These are phyloP conservation scores for Perognathus longimembris DNA, from an alignment of 2,113 vertebrate genomes.

Conservation along the genomic window DNA sequence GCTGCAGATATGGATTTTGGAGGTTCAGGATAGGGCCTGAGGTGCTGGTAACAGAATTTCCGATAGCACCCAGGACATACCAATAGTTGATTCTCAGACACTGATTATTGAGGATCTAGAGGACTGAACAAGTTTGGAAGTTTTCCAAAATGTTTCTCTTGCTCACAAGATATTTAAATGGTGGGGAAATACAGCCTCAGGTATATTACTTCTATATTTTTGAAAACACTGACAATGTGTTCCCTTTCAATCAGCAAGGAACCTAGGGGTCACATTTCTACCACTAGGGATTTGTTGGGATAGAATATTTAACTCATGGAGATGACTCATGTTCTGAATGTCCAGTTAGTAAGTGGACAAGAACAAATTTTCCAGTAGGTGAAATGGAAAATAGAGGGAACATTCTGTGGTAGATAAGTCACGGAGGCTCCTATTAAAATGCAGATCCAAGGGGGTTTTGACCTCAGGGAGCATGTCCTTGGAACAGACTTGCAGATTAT, in stretches of 20 bases:
- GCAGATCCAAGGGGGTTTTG: neutral
- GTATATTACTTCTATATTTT: neutral
- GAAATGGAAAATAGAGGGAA: neutral
- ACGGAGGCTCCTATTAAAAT: neutral
- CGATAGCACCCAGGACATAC: neutral
- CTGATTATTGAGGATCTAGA: neutral
- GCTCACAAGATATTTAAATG: neutral
- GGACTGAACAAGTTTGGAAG: neutral
- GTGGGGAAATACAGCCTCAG: neutral
- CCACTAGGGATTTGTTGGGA: neutral
- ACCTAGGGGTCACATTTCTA: neutral
- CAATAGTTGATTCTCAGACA: neutral
- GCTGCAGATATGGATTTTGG: slow-evolving; percentile 2
- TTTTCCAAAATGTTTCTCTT: neutral
- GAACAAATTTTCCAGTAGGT: neutral
- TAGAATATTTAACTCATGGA: neutral
- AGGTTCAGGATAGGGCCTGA: neutral
- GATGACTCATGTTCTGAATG: neutral
- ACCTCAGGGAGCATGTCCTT: neutral
- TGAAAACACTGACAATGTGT: neutral
- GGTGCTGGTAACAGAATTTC: slow-evolving; percentile 14
- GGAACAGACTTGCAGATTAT: neutral
- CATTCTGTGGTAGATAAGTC: neutral
- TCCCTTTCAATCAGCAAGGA: neutral
- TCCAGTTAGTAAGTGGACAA: neutral